phyloP scores from a whole-genome alignment of 2,113 vertebrate genomes.

The Meriones unguiculatus region DNA sequence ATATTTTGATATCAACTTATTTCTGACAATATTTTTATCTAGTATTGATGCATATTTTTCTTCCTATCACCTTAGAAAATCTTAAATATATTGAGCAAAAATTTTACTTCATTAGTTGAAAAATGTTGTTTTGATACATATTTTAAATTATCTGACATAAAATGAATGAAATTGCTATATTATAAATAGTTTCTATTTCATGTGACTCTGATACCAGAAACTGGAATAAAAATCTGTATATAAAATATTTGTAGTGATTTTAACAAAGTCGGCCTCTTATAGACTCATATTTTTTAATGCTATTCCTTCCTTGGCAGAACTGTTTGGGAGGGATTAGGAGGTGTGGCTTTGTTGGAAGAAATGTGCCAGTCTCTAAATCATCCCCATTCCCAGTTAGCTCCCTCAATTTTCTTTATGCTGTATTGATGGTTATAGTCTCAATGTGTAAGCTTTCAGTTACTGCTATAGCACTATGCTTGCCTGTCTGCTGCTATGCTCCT shows the following conservation, averaged over 20 bases:
- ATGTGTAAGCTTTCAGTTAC: neutral
- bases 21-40: neutral
- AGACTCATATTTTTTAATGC: neutral
- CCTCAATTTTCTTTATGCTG: neutral
- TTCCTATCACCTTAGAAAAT: neutral
- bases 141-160: neutral
- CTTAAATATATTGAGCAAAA: neutral
- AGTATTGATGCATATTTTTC: neutral
- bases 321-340: neutral
- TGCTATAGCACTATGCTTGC: neutral
- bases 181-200: neutral
- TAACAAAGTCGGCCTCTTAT: no score
- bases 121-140: neutral
- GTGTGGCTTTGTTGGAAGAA: neutral
- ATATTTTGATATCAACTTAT: neutral
- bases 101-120: neutral
- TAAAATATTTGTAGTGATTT: neutral
- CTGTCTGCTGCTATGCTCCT: neutral
- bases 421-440: neutral
- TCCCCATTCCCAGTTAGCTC: neutral
- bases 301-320: neutral
- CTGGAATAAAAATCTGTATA: neutral
- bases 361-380: neutral
- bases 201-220: neutral
- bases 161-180: neutral